Percentiles rank a stretch among this genome's conserved stretches.
Conservation (phyloP, 1,140 invertebrate genomes). For the Drosophila rhopaloa region DNA sequence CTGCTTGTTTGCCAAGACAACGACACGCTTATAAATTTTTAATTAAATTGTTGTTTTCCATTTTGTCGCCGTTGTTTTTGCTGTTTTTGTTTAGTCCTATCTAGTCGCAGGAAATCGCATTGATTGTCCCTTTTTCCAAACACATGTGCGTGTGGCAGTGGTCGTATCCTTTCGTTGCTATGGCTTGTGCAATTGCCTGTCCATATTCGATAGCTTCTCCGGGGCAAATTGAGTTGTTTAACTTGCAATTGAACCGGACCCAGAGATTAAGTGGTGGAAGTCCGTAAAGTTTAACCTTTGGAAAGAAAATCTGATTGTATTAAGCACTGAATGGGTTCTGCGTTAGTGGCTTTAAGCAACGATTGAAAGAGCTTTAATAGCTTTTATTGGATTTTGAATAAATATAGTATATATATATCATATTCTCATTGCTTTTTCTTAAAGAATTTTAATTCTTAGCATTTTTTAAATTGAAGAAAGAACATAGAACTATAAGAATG, state of each 20-base stretch:
- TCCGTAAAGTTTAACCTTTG: not conserved
- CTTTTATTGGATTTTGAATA: not conserved
- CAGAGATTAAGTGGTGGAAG: conserved; percentile 21
- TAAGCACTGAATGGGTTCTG: too few species aligned
- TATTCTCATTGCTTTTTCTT: not conserved
- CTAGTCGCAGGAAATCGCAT: conserved; percentile 57
- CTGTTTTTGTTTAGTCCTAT: conserved; percentile 11
- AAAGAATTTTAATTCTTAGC: too few species aligned
- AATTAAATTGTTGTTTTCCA: conserved; percentile 72
- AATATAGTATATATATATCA: too few species aligned
- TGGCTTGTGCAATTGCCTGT: conserved; percentile 46
- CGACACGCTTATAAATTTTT: conserved; percentile 77
- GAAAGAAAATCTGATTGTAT: not conserved
- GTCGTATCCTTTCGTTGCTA: conserved; percentile 27
- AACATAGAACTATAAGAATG: too few species aligned
- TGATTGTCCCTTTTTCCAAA: conserved; percentile 45
- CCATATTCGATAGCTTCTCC: conserved; percentile 42
- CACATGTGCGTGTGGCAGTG: conserved; percentile 6
- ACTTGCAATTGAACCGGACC: conserved; percentile 60
- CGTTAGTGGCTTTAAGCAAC: not conserved
- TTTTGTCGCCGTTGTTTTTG: conserved; percentile 30
- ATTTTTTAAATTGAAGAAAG: too few species aligned
- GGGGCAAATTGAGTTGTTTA: conserved; percentile 72
- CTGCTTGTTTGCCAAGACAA: conserved; percentile 68
- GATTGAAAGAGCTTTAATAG: not conserved